These are phyloP conservation scores for Pungitius pungitius DNA, from an alignment of 2,113 vertebrate species.

Conservation along the genomic window DNA sequence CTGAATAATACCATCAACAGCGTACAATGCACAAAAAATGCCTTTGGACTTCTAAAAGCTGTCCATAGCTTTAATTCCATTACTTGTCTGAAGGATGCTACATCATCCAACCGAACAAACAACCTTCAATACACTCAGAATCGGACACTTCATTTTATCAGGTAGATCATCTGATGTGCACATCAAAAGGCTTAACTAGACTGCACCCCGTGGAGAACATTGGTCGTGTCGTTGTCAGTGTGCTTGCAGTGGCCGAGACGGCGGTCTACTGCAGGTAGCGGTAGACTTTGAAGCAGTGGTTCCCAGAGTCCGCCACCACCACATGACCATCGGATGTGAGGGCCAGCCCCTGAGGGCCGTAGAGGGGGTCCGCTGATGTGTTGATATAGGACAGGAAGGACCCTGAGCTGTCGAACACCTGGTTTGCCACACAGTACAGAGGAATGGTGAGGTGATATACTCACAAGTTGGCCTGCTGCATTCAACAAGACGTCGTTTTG, in stretches of 20 bases:
- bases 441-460: background rate
- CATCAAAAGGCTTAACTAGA: constrained; percentile 64
- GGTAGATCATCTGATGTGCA: constrained; percentile 59
- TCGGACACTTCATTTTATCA: constrained; percentile 32
- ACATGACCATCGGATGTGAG: constrained; percentile 96
- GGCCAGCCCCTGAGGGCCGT: constrained; percentile 93
- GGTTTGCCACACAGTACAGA: constrained; percentile 17
- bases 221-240: constrained; percentile 61
- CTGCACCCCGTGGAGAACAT: constrained; percentile 69
- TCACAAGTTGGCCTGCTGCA: background rate
- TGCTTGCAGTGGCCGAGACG: constrained; percentile 30
- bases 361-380: constrained; percentile 93
- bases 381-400: constrained; percentile 98
- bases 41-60: constrained; percentile 25
- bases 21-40: constrained; percentile 23
- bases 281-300: constrained; percentile 99
- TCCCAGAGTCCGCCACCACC: constrained; percentile 94
- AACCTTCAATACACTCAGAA: constrained; percentile 45
- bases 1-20: constrained; percentile 44
- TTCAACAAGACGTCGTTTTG: background rate
- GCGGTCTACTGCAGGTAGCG: constrained; percentile 92
- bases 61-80: constrained; percentile 34
- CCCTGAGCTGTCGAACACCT: constrained; percentile 97
- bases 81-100: constrained; percentile 51
- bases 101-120: constrained; percentile 46